Conservation (phyloP, 2,797 vertebrate species). For the Limnodromus scolopaceus region DNA sequence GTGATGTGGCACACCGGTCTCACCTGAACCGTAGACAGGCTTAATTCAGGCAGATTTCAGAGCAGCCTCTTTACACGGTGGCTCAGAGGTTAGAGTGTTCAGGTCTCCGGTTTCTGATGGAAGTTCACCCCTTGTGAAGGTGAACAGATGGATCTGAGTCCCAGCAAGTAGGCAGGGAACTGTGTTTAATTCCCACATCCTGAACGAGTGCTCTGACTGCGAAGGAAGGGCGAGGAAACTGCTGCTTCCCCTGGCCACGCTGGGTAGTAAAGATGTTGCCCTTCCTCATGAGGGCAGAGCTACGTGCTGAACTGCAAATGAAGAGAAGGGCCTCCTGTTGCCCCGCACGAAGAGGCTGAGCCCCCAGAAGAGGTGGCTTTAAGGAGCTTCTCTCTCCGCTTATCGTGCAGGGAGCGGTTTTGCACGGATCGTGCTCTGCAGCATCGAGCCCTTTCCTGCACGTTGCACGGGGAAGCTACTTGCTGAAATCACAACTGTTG, state of each 20-base stretch:
- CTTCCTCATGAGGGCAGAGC: neutral
- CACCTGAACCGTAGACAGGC: neutral
- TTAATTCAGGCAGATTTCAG: neutral
- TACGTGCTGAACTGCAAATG: neutral
- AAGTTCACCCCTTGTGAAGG: neutral
- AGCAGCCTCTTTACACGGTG: neutral
- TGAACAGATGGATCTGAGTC: neutral
- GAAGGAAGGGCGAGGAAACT: conserved; percentile 33
- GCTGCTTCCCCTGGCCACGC: conserved; percentile 24
- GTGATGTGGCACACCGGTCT: accelerated
- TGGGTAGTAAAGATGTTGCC: neutral
- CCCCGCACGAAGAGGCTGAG: neutral
- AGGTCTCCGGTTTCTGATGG: neutral
- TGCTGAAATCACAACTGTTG: neutral
- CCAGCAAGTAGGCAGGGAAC: neutral
- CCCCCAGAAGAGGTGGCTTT: neutral
- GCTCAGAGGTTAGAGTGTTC: neutral
- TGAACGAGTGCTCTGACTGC: neutral
- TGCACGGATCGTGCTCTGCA: accelerated
- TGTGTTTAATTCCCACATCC: conserved; percentile 27
- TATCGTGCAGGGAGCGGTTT: accelerated
- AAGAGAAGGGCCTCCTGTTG: neutral
- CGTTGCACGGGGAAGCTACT: accelerated
- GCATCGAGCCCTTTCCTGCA: neutral
- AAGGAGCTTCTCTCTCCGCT: neutral